Evolutionary conservation across 1,140 invertebrate genomes (phyloP).

Genomic region (Battus philenor): DNA sequence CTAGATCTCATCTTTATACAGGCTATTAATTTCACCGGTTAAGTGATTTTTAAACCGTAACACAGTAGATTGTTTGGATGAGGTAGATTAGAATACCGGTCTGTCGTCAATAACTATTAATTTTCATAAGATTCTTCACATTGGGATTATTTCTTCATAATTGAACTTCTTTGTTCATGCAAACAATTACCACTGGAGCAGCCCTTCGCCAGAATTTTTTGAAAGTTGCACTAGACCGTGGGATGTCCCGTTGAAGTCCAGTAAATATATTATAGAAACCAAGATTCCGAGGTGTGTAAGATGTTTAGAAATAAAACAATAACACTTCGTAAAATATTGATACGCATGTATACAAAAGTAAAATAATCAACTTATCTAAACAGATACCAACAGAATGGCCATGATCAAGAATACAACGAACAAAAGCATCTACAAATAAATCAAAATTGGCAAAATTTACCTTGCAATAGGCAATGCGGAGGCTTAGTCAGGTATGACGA

Average conservation of each 20-base stretch:
- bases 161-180: slow-evolving; percentile 13
- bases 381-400: slow-evolving; percentile 35
- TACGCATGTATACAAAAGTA: neutral
- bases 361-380: no score
- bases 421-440: slow-evolving; percentile 40
- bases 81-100: no score
- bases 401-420: slow-evolving; percentile 31
- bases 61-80: no score
- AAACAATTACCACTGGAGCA: slow-evolving; percentile 29
- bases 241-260: slow-evolving; percentile 48
- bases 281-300: slow-evolving; percentile 33
- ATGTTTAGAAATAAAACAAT: no score
- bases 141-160: no score
- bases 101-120: no score
- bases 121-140: no score
- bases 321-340: neutral
- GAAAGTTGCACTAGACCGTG: slow-evolving; percentile 53
- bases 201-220: slow-evolving; percentile 71
- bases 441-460: slow-evolving; percentile 52
- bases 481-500: slow-evolving; percentile 67
- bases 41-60: no score
- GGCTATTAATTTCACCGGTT: no score
- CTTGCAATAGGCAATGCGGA: slow-evolving; percentile 58
- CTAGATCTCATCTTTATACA: no score
- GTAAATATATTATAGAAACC: slow-evolving; percentile 37